Conservation (phyloP, 1,140 invertebrate species). For the Ceratina calcarata region DNA sequence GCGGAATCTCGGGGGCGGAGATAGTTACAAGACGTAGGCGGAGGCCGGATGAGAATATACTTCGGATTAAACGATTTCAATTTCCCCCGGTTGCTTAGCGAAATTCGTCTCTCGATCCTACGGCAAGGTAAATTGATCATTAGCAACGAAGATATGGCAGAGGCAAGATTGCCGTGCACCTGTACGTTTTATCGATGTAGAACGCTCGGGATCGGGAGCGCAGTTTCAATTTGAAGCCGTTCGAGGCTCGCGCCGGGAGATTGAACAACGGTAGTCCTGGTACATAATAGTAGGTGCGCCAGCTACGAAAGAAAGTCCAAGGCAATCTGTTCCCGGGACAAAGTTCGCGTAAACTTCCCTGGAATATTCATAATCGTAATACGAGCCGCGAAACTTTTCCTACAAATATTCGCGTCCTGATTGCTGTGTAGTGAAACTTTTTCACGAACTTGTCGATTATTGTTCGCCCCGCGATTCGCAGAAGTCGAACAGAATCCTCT, state of each 20-base stretch:
- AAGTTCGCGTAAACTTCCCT: not conserved
- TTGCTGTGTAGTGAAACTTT: not conserved
- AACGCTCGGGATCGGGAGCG: not conserved
- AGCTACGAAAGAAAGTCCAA: not conserved
- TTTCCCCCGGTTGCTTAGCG: constrained; percentile 25
- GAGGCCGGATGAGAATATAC: constrained; percentile 40
- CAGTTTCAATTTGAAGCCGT: constrained; percentile 29
- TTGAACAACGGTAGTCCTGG: not conserved
- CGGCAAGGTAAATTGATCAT: constrained; percentile 46
- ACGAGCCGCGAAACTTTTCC: not conserved
- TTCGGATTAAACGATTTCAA: constrained; percentile 49
- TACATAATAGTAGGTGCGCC: too few relatives aligned
- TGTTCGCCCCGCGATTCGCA: not conserved
- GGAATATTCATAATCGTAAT: constrained; percentile 10
- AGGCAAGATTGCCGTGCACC: constrained; percentile 4
- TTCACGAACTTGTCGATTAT: not conserved
- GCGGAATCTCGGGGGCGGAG: not conserved
- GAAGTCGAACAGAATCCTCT: not conserved
- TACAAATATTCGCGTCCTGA: not conserved
- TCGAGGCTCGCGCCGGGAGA: not conserved
- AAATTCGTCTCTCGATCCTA: constrained; percentile 19
- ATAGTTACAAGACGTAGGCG: constrained; percentile 29
- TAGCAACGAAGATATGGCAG: constrained; percentile 25
- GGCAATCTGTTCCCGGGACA: constrained; percentile 3
- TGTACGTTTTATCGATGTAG: constrained; percentile 28